Conservation (phyloP, 2,113 vertebrate species). For the Brachyhypopomus occidentalis region DNA sequence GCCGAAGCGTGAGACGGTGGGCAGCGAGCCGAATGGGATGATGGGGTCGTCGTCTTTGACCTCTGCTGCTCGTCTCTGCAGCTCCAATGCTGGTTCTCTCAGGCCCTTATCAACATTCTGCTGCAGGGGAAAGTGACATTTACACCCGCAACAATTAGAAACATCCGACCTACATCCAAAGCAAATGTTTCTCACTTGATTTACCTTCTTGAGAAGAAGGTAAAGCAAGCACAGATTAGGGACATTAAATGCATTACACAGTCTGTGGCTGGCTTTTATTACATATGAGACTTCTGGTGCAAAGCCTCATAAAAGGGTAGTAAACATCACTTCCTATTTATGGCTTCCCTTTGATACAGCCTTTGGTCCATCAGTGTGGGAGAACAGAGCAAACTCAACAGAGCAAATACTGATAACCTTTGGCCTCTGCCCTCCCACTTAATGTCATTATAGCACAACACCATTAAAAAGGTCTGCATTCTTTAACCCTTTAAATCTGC, state of each 20-base stretch:
- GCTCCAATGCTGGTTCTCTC: conserved; percentile 85
- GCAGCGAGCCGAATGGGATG: conserved; percentile 94
- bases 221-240: no score
- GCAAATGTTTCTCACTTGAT: no score
- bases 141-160: neutral
- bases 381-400: conserved; percentile 14
- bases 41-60: conserved; percentile 93
- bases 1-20: conserved; percentile 95
- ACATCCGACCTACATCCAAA: no score
- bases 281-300: neutral
- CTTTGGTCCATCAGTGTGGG: conserved; percentile 40
- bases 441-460: neutral
- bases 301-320: neutral
- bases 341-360: conserved; percentile 12
- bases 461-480: neutral
- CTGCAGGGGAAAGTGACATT: neutral
- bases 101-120: conserved; percentile 85
- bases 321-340: neutral
- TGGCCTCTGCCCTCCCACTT: conserved; percentile 3
- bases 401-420: conserved; percentile 44
- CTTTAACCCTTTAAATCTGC: neutral
- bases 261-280: no score
- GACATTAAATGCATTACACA: no score
- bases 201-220: no score
- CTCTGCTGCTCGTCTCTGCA: conserved; percentile 87